phyloP scores from a whole-genome alignment of 2,797 vertebrate species.

The Brachyrhaphis roseni region DNA sequence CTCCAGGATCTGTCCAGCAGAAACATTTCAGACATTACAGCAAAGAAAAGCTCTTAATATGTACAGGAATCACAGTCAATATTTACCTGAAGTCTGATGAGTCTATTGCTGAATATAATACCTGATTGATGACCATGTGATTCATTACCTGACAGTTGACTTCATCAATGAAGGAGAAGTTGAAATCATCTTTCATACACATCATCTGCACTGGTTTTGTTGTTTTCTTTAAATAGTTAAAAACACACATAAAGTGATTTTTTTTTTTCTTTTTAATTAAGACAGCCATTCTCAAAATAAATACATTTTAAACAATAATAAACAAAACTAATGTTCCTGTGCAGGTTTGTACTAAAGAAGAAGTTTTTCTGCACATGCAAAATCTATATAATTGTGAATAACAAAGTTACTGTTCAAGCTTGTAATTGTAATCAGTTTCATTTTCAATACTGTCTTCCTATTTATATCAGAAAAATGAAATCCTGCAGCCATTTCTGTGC shows the following conservation, averaged over 20 bases:
- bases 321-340: neutral
- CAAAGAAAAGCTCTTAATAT: neutral
- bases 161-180: neutral
- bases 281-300: neutral
- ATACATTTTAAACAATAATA: neutral
- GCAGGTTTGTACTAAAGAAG: no score
- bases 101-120: no score
- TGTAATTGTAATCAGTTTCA: no score
- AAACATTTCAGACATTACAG: neutral
- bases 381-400: no score
- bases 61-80: neutral
- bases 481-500: no score
- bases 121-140: no score
- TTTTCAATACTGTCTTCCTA: no score
- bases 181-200: accelerated
- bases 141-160: constrained; percentile 1
- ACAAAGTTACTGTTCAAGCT: no score
- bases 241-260: no score
- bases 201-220: constrained; percentile 1
- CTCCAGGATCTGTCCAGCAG: constrained; percentile 80
- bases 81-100: neutral
- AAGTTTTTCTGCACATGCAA: no score
- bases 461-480: no score
- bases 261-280: no score
- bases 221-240: neutral